Base-by-base conservation (phyloP, 1,140 invertebrate species). In the Theocolax elegans region DNA sequence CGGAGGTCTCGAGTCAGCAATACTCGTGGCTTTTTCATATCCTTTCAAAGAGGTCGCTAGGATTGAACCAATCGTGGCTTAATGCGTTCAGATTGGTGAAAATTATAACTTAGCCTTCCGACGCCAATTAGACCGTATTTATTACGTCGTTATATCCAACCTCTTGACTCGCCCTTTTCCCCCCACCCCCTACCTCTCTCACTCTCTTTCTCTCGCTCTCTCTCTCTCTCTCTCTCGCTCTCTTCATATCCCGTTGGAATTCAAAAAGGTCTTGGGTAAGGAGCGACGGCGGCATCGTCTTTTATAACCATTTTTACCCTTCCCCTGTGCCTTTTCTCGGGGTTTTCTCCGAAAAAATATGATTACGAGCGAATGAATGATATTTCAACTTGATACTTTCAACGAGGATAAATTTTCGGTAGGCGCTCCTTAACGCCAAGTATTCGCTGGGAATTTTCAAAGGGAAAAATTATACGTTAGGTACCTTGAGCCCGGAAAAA, bases 351-450 rank as follows among this genome's bases (percentile, higher is more conserved):
- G 13, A 17, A 23, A 19, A 53, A 56, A 56, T 56, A 56, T 21
- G 29, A 56, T 56, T 56, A 56, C 29, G n/a, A 17, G 29, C 9
- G 17, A 56, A 56, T 56, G 29, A 38, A 56, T 35, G 53, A 56
- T 56, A 56, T 56, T n/a, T 56, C 53, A 38, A 38, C 53, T 23
- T 56, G 29, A 56, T 56, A 29, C 49, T 53, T 29, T 53, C 49
- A n/a, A 25, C 27, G 25, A 53, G 15, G 23, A 53, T 27, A 29
- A 53, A 53, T 53, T 53, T 49, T 49, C 48, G 48, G 48, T 6
- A 6, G n/a, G n/a, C 48, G 48, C 48, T 23, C 48, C 19, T 49
- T 49, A 21, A 21, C 48, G 19, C 2, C 3, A 49, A 21, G 42
- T 23, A 23, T 49, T 27, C 25, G n/a, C 13, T 3, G 25, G 49